Percentiles rank a stretch among this genome's conserved stretches.
These are phyloP conservation scores for Platichthys flesus DNA, from an alignment of 2,113 vertebrate species.

Conservation along the genomic window DNA sequence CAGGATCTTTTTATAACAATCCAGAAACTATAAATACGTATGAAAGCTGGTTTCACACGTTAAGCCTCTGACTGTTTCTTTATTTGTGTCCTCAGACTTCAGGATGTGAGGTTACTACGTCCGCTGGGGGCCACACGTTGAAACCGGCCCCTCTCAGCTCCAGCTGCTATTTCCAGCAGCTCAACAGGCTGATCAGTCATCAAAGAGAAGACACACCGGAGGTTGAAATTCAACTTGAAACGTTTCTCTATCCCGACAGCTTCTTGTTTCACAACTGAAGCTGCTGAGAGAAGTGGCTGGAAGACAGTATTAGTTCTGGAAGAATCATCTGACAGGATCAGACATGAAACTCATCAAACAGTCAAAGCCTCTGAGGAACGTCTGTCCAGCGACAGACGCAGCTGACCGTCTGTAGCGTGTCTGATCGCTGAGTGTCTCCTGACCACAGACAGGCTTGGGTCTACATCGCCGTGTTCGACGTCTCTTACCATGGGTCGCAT, in stretches of 20 bases:
- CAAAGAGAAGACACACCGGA: background rate
- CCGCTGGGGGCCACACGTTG: background rate
- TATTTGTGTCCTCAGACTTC: background rate
- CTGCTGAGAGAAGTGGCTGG: background rate
- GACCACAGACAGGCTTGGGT: too few relatives aligned
- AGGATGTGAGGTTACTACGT: background rate
- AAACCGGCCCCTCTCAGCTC: background rate
- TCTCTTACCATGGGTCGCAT: constrained; percentile 44
- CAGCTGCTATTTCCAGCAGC: background rate
- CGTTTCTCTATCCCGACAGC: background rate
- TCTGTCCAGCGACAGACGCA: too few relatives aligned
- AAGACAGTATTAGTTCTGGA: background rate
- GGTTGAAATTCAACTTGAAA: background rate
- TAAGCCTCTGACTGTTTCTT: background rate
- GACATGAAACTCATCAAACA: too few relatives aligned
- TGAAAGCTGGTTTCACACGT: background rate
- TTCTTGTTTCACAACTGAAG: background rate
- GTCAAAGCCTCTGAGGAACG: too few relatives aligned
- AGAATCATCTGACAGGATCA: background rate
- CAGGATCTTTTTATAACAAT: too few relatives aligned
- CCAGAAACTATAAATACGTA: background rate
- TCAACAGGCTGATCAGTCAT: background rate
- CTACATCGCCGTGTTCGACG: too few relatives aligned
- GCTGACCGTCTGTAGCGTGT: too few relatives aligned
- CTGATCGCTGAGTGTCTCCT: too few relatives aligned